Evolutionary conservation across 2,797 vertebrate species (phyloP), one percentile per base, ranked within the genome.

Genomic region (Lepilemur ruficaudatus): DNA sequence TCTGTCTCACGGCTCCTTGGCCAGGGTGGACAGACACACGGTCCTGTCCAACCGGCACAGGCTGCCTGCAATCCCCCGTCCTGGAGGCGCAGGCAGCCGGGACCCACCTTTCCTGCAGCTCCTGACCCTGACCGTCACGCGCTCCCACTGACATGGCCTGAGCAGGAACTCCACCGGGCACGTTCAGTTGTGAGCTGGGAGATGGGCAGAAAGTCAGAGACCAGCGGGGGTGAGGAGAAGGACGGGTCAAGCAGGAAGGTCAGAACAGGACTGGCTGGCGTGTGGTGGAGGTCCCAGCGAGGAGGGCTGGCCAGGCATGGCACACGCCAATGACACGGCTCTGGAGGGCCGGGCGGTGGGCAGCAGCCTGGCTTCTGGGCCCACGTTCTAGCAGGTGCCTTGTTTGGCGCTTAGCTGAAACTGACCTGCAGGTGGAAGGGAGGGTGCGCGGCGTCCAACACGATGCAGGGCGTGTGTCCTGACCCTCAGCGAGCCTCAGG

Each of bases 111-210:
- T 3, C 50, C 52, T 0, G 18, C 9, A 4, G 61, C 52, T 50
- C 67, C 91, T 32, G 79, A 38, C 25, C 15, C 28, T 18, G 41
- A 8, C 8, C 2, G 0, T 6, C 10, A 2, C 30, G 20, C 3
- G 10, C 13, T 32, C 35, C 3, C 9, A 2, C 10, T 11, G 11
- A 28, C 28, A 3, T 41, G n/a, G 41, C 50, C 80, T 61, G 85
- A 46, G 18, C 22, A 15, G 12, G n/a, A n/a, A 5, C 20, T 5
- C 5, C 17, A 2, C 0, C 0, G 0, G 1, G 28, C 18, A 18
- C 0, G 0, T 52, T 2, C 35, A 20, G 5, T 13, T 18, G 28
- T 35, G n/a, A 8, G 23, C 73, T 75, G 65, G 46, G 28, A 41
- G 15, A 2, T 25, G 23, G n/a, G 52, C 70, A 72, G 57, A 89